Base-by-base conservation (phyloP, 2,888 invertebrate species). In the Lepas anatifera region DNA sequence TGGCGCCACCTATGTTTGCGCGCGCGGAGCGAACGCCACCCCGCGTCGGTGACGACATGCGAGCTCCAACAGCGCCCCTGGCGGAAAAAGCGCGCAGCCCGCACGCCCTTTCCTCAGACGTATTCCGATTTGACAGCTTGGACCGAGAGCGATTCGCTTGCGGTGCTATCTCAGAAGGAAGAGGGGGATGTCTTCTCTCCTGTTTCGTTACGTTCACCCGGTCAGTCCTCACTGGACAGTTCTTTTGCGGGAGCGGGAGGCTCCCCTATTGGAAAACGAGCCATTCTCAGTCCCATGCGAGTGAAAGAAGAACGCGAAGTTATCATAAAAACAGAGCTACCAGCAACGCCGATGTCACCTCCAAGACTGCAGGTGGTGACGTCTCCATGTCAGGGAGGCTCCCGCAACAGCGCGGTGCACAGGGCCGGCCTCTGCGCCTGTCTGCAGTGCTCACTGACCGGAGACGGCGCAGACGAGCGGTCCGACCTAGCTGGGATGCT, bases 181-280 rank as follows among this genome's bases (percentile, higher is more conserved):
- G 84, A 84, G 73, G 84, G 84, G 75, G 84, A 85, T 73, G 85
- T 85, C 22, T 85, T 85, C 77, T 84, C 84, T 76, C 84, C 84
- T 3, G 82, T 74, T 39, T 75, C 75, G 18, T 74, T 76, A 7
- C 72, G 74, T 27, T 76, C 76, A 11, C 76, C 84, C 11, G n/a
- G n/a, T n/a, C 81, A 83, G 71, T 83, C 84, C 25, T 84, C 83
- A 75, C 83, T 82, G 74, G 83, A 83, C 75, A 84, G 81, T 29
- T 84, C 83, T 68, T 84, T 83, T 74, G 84, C 84, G n/a, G n/a
- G 74, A 83, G 83, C 76, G 82, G 84, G 8, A 76, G 76, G 68
- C 77, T 77, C 0, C 77, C 77, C n/a, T n/a, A n/a, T n/a, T n/a
- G n/a, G n/a, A n/a, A n/a, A n/a, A n/a, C 74, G 76, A 68, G 75